Evolutionary conservation across 2,888 invertebrate species (phyloP), one percentile per base, ranked within the genome.

Genomic region (Limnephilus lunatus): DNA sequence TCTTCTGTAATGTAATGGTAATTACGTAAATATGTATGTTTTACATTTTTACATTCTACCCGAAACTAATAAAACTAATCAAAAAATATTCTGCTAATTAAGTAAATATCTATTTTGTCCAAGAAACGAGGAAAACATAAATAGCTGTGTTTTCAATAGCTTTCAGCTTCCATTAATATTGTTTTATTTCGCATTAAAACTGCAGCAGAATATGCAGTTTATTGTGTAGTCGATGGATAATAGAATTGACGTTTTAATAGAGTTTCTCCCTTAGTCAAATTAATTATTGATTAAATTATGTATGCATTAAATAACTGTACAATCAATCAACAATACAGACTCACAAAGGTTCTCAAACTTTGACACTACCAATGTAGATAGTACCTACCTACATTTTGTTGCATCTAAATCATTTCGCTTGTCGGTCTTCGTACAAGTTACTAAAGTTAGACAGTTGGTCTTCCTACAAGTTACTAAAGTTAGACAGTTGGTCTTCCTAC

Each of bases 261-360:
- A 86, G 39, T 44, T 44, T 86, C 85, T 86, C 86, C 86, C 86
- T 86, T 86, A 48, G 68, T 68, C 88, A 88, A 68, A 35, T 53
- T 68, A 53, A 39, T 68, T 86, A 32, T 30, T 68, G 88, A 88
- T 88, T 88, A 68, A 88, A 88, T 88, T 88, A 88, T 35, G 88
- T 88, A 88, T 88, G 88, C 88, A 88, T 88, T 88, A 68, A 88
- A 88, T 88, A 88, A 68, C 88, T 88, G 68, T 35, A 88, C 88
- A 32, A 53, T 88, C 30, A 30, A 88, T 88, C 68, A 88, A 88
- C 88, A 88, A 53, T 44, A 15, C 82, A 82, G 82, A 44, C 9
- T 25, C 2, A 9, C 48, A n/a, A 86, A 3, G 86, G 5, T 48
- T 86, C 48, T 86, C 86, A 86, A 83, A 25, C 68, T 9, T n/a